Percentiles rank a stretch among this genome's conserved stretches.
These are phyloP conservation scores for Lampropteryx suffumata DNA, from an alignment of 2,888 invertebrate species.

Conservation along the genomic window DNA sequence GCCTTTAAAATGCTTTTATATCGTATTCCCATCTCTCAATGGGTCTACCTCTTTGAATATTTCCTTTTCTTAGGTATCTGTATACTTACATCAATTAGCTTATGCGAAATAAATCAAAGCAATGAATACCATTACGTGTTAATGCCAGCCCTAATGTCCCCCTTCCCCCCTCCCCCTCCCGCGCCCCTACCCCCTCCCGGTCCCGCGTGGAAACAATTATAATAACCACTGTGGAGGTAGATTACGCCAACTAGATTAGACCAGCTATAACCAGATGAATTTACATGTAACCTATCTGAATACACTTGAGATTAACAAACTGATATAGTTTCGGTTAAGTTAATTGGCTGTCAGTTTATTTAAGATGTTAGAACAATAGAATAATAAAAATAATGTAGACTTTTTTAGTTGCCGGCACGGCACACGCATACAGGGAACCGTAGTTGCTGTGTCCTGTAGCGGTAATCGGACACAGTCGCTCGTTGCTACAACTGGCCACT, in stretches of 20 bases:
- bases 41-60: no score
- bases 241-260: slow-evolving; percentile 29
- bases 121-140: neutral
- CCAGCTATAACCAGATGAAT: slow-evolving; percentile 18
- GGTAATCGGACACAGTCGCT: no score
- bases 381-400: no score
- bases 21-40: no score
- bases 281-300: slow-evolving; percentile 17
- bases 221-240: slow-evolving; percentile 36
- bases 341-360: slow-evolving; percentile 19
- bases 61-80: no score
- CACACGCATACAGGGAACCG: no score
- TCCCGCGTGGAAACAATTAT: slow-evolving; percentile 44
- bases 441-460: no score
- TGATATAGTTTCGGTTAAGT: slow-evolving; percentile 3
- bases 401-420: no score
- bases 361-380: neutral
- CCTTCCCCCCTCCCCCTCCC: slow-evolving; percentile 11
- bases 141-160: slow-evolving; percentile 18
- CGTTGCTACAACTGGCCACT: no score
- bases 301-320: slow-evolving; percentile 19
- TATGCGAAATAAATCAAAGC: neutral
- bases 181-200: slow-evolving; percentile 23
- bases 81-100: no score
- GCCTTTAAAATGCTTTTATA: no score